phyloP scores from a whole-genome alignment of 2,888 invertebrate species.

The Ellobium chinense region DNA sequence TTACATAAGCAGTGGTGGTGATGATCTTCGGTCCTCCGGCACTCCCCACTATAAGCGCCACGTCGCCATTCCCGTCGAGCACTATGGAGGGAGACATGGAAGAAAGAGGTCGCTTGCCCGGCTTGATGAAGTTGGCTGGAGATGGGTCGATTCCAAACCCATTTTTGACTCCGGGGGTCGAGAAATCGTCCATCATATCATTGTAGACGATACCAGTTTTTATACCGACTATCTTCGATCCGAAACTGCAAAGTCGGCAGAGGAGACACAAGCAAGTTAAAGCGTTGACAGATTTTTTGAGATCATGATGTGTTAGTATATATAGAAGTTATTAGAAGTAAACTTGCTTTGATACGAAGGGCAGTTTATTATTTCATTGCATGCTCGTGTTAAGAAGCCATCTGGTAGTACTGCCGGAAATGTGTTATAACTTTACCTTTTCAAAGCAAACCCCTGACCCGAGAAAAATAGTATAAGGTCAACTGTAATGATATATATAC shows the following conservation, averaged over 20 bases:
- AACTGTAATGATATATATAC: too few relatives aligned
- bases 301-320: too few relatives aligned
- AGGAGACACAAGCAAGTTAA: too few relatives aligned
- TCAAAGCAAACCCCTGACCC: too few relatives aligned
- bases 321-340: too few relatives aligned
- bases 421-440: too few relatives aligned
- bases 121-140: conserved; percentile 89
- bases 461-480: too few relatives aligned
- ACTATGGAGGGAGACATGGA: conserved; percentile 94
- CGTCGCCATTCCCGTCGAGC: conserved; percentile 82
- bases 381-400: too few relatives aligned
- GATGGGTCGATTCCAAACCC: conserved; percentile 83
- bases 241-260: conserved; percentile 89
- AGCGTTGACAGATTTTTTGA: too few relatives aligned
- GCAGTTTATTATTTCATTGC: too few relatives aligned
- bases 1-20: conserved; percentile 83
- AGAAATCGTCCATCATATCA: conserved; percentile 95
- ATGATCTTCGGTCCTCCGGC: conserved; percentile 95
- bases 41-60: conserved; percentile 87
- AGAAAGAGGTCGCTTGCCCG: conserved; percentile 91
- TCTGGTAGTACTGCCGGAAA: too few relatives aligned
- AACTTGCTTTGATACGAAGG: too few relatives aligned
- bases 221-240: conserved; percentile 82
- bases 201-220: conserved; percentile 90
- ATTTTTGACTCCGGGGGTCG: conserved; percentile 82